A percentile compares a stretch with the other conserved stretches of the same genome.
These are phyloP conservation scores for Rhinopomastus cyanomelas DNA, from an alignment of 2,113 vertebrate genomes.

Conservation along the genomic window DNA sequence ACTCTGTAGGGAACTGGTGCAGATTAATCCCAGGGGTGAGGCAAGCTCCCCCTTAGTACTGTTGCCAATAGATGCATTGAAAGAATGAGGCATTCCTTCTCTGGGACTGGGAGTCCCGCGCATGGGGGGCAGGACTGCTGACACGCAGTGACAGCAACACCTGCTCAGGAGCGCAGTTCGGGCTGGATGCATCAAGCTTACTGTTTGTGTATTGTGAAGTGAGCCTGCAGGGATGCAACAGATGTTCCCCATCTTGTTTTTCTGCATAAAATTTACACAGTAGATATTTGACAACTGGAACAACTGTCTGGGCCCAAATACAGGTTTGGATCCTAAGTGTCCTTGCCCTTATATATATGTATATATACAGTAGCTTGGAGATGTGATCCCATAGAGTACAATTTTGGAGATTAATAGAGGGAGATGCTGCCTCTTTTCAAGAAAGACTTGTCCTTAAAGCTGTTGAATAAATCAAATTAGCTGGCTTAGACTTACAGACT, in stretches of 20 bases:
- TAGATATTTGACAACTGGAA: background rate
- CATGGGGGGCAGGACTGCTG: background rate
- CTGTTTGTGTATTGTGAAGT: background rate
- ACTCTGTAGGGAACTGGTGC: background rate
- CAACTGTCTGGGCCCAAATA: background rate
- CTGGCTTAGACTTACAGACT: background rate
- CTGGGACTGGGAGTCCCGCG: background rate
- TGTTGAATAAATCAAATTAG: background rate
- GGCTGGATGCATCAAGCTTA: background rate
- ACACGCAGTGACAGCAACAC: background rate
- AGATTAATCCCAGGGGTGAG: background rate
- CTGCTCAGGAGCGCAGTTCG: background rate
- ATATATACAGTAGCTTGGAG: background rate
- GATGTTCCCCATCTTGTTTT: background rate
- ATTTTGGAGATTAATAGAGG: background rate
- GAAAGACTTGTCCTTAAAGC: background rate
- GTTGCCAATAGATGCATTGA: background rate
- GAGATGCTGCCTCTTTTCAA: background rate
- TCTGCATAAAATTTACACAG: background rate
- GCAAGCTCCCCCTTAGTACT: fast-evolving
- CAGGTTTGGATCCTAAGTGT: background rate
- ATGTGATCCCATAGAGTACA: background rate
- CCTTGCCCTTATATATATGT: background rate
- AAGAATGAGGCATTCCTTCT: background rate
- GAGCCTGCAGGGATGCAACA: background rate